Percentiles rank a stretch among this genome's conserved stretches.
These are phyloP conservation scores for Magallana angulata DNA, from an alignment of 1,140 invertebrate species.

Conservation along the genomic window DNA sequence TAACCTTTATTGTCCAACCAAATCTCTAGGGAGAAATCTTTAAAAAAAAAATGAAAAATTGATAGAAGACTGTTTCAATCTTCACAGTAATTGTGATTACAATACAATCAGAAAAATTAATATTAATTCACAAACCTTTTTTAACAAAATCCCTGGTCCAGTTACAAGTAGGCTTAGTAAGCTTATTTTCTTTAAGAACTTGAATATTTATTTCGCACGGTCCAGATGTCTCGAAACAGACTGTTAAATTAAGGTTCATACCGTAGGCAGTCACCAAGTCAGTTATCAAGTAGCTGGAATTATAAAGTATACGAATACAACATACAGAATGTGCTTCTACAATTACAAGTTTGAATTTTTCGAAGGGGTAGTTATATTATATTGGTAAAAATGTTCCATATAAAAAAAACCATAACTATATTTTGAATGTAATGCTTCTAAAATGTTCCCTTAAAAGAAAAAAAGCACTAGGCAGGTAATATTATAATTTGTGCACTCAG, in stretches of 20 bases:
- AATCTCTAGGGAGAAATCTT: conserved; percentile 7
- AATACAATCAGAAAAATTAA: not conserved
- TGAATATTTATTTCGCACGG: conserved; percentile 42
- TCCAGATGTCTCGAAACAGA: conserved; percentile 51
- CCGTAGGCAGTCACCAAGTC: conserved; percentile 27
- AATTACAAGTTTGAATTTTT: no score
- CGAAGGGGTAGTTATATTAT: no score
- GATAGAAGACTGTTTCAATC: not conserved
- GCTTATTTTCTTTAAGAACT: conserved; percentile 24
- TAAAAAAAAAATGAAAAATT: not conserved
- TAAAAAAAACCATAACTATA: no score
- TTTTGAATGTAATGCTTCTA: no score
- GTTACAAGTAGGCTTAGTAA: conserved; percentile 35
- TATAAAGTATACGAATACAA: not conserved
- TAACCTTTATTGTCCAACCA: not conserved
- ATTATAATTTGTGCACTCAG: no score
- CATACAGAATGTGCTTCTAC: no score
- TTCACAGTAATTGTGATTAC: no score
- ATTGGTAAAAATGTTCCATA: no score
- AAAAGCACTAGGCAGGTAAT: no score
- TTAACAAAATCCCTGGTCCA: conserved; percentile 43
- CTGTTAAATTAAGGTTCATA: conserved; percentile 55
- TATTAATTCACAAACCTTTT: not conserved
- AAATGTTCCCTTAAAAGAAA: no score
- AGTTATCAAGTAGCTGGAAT: conserved; percentile 38